Base-by-base conservation (phyloP, 35 echinoderm and acorn worm species). In the Apostichopus japonicus region DNA sequence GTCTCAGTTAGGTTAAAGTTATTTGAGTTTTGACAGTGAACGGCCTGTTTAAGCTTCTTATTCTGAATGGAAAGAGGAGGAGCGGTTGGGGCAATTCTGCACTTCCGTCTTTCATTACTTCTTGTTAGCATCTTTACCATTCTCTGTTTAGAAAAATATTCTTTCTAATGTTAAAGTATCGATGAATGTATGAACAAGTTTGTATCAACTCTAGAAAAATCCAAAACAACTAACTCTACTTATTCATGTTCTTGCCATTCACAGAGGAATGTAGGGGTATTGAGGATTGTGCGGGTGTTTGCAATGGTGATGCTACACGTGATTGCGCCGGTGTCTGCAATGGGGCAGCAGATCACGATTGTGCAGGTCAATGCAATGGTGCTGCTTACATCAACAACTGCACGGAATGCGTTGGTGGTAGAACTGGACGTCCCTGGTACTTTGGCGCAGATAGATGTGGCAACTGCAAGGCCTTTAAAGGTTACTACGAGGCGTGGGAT, bases 231-330 rank as follows among this genome's bases (percentile, higher is more conserved):
- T 44, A 44, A 44, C 33, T 44, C 33, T 44, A 44, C 33, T 44
- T 4, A 44, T 79, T 79, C 17, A 4, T 63, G 6, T 72, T 9
- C 53, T 2, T 78, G 27, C 61, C 19, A 78, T 23, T 77, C 58
- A 77, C 92, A 97, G 96, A 97, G 92, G 88, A 77, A 56, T 98
- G 97, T 80, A 72, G 77, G 16, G 95, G 97, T 24, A 91, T 98
- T 24, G 77, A 94, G n/a, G 97, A 98, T 65, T 98, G 96, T 91
- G 92, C 94, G 24, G 96, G 96, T 4, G 93, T 96, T 5, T 98
- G 94, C 57, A 98, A 98, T 56, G 96, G 96, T 3, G 54, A 94
- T 52, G 92, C 92, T 3, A 53, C 27, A 11, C 21, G 23, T 56
- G 96, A 98, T 72, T 98, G 96, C 56, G 93, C 83, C 4, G 94